Evolutionary conservation across 2,888 invertebrate species (phyloP), one percentile per base, ranked within the genome.

Genomic region (Pantelozetes paolii): DNA sequence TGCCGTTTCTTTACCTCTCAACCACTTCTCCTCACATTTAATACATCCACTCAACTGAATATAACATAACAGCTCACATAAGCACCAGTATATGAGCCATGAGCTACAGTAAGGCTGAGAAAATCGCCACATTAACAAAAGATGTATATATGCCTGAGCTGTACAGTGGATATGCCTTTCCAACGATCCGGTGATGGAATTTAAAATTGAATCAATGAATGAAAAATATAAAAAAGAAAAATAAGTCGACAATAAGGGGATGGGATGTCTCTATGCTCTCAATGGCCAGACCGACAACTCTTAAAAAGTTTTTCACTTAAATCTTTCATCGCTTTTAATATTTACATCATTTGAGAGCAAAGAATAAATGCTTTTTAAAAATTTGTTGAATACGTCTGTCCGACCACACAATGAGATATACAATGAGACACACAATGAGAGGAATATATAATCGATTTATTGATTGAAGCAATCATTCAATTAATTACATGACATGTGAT

Each of bases 21-120:
- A 40, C 64, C 64, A 64, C 64, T 64, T 64, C 36, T 32, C 18
- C 36, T 40, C 28, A 64, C 36, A 64, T 64, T 64, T 64, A 36
- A 64, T 64, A 64, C n/a, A 64, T 64, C 64, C 64, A 64, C 36
- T 64, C 64, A 64, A 64, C 64, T 64, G 64, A 36, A 64, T 64
- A 40, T 64, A 64, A 64, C 64, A 64, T 40, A 64, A 64, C 64
- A 59, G 64, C 20, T 40, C 32, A 36, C 64, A 64, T 64, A 64
- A 45, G 18, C 45, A 15, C 45, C 36, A 36, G 36, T 8, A 36
- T 59, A 59, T 54, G 54, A 54, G 54, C 54, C 54, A 54, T 54
- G 23, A 54, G 54, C 26, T 54, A 54, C 8, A 48, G 48, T 62
- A 36, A 64, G 36, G 40, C 64, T 64, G 36, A 40, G 36, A 64